Conservation (phyloP, 37 sponge, comb jelly and placozoan species). For the Beroe ovata region DNA sequence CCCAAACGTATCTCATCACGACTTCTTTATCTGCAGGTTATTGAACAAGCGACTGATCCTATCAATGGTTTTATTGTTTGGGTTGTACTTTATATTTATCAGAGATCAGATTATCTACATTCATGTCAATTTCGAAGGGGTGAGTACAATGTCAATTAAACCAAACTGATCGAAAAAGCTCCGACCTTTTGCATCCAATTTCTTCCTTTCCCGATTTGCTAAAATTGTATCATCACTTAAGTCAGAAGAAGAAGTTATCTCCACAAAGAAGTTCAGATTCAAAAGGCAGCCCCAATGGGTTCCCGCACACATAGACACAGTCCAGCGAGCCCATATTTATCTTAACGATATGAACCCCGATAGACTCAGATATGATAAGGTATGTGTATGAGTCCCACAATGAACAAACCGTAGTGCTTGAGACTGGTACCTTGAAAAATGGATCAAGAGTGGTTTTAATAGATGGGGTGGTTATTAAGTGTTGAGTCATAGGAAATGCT, state of each 20-base stretch:
- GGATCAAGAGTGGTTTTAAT: too few relatives aligned
- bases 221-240: not conserved
- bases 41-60: not conserved
- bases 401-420: too few relatives aligned
- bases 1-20: too few relatives aligned
- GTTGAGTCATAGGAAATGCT: too few relatives aligned
- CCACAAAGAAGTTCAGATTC: slow-evolving; percentile 36
- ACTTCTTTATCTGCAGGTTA: too few relatives aligned
- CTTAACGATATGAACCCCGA: slow-evolving; percentile 12
- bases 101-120: slow-evolving; percentile 16
- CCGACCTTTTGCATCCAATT: too few relatives aligned
- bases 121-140: slow-evolving; percentile 12
- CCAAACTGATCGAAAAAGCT: too few relatives aligned
- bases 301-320: not conserved
- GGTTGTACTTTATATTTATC: slow-evolving; percentile 19
- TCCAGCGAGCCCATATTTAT: not conserved
- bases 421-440: too few relatives aligned
- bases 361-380: slow-evolving; percentile 15
- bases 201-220: not conserved
- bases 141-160: too few relatives aligned
- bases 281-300: not conserved
- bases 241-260: not conserved
- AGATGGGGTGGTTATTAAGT: too few relatives aligned
- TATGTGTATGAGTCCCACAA: too few relatives aligned
- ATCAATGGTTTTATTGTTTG: not conserved